Conservation (phyloP, 2,888 invertebrate species). For the Tipula confusa region DNA sequence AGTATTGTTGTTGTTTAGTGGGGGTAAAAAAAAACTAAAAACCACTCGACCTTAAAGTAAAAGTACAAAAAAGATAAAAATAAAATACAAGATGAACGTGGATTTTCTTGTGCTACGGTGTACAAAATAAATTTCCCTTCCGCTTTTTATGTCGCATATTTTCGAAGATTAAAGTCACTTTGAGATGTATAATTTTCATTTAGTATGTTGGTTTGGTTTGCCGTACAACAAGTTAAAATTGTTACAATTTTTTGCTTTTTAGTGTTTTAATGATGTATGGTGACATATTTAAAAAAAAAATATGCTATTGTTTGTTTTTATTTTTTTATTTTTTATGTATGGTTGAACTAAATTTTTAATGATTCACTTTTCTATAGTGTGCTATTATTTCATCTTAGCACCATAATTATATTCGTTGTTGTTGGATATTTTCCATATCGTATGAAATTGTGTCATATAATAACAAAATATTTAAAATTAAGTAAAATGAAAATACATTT, state of each 20-base stretch:
- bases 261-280: not conserved
- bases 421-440: not conserved
- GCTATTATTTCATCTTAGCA: not conserved
- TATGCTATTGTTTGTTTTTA: no score
- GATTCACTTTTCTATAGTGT: not conserved
- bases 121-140: not conserved
- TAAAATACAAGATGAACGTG: not conserved
- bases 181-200: not conserved
- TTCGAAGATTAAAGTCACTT: conserved; percentile 3
- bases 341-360: not conserved
- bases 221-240: not conserved
- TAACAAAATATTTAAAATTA: not conserved
- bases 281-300: no score
- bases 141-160: not conserved
- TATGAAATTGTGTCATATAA: not conserved
- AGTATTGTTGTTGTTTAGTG: not conserved
- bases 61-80: not conserved
- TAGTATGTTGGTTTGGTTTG: not conserved
- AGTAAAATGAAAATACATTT: no score
- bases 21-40: not conserved
- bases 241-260: not conserved
- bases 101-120: not conserved
- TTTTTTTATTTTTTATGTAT: not conserved
- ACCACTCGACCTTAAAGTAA: not conserved
- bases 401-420: conserved; percentile 8